These are phyloP conservation scores for Neopelma chrysocephalum DNA, from an alignment of 2,797 vertebrate genomes.

Conservation along the genomic window DNA sequence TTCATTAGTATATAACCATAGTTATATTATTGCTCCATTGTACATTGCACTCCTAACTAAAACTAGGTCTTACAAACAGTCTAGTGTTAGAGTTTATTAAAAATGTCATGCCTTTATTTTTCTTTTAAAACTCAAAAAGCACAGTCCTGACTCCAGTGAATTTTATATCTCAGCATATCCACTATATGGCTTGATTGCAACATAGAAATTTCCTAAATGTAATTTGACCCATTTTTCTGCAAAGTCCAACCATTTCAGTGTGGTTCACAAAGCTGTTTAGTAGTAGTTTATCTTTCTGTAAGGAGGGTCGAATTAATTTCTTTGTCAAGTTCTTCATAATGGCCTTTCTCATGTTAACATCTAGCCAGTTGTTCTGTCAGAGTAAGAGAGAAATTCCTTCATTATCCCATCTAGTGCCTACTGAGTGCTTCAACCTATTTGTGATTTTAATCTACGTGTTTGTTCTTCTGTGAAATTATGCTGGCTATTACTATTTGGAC, in stretches of 20 bases:
- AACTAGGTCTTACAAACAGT: background rate
- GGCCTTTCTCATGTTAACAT: background rate
- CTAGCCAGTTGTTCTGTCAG: background rate
- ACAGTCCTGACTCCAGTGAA: background rate
- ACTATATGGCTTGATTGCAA: background rate
- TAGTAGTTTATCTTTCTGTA: background rate
- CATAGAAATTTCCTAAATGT: background rate
- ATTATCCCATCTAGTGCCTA: background rate
- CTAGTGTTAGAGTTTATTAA: background rate
- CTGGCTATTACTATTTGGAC: background rate
- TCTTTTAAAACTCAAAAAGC: background rate
- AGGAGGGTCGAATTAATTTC: background rate
- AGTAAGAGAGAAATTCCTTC: background rate
- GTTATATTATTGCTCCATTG: background rate
- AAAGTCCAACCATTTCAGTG: background rate
- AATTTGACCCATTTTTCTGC: background rate
- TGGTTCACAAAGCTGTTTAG: background rate
- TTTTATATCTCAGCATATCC: background rate
- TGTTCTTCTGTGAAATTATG: slow-evolving; percentile 38
- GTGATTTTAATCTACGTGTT: background rate
- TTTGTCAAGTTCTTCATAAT: background rate
- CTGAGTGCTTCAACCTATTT: background rate
- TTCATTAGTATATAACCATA: background rate
- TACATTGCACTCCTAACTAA: background rate
- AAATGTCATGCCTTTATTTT: background rate